Conservation (phyloP, 2,113 vertebrate species). For the Alethe diademata region DNA sequence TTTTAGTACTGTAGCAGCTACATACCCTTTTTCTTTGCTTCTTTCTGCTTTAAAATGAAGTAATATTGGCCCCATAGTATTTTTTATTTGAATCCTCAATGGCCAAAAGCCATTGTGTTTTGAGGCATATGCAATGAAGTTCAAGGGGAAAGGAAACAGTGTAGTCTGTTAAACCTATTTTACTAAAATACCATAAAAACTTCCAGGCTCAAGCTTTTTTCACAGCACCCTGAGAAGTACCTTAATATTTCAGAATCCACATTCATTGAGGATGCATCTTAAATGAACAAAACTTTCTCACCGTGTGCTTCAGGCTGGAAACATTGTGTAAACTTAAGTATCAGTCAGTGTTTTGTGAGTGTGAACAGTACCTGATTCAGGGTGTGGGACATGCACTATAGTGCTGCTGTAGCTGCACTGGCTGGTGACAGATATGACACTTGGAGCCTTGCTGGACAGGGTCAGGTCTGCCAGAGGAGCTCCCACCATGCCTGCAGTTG, state of each 20-base stretch:
- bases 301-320: not conserved
- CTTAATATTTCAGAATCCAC: not conserved
- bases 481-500: conserved; percentile 65
- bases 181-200: not conserved
- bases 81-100: not conserved
- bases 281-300: not conserved
- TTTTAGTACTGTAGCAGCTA: not conserved
- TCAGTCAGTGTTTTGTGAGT: not conserved
- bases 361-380: conserved; percentile 78
- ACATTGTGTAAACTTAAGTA: not conserved
- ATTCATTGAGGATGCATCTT: not conserved
- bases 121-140: not conserved
- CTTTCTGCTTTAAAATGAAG: not conserved
- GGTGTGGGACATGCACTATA: conserved; percentile 81
- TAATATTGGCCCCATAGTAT: not conserved
- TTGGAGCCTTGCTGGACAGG: conserved; percentile 79
- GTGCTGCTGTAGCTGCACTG: conserved; percentile 89
- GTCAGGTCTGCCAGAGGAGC: conserved; percentile 77
- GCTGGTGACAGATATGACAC: conserved; percentile 82
- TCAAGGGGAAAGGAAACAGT: not conserved
- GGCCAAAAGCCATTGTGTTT: not conserved
- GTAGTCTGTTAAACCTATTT: not conserved
- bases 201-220: not conserved
- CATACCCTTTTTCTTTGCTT: not conserved
- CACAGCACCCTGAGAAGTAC: not conserved